A percentile compares a stretch with the other conserved stretches of the same genome.
Evolutionary conservation across 2,113 vertebrate species (phyloP).

Genomic region (Cephalopterus ornatus): DNA sequence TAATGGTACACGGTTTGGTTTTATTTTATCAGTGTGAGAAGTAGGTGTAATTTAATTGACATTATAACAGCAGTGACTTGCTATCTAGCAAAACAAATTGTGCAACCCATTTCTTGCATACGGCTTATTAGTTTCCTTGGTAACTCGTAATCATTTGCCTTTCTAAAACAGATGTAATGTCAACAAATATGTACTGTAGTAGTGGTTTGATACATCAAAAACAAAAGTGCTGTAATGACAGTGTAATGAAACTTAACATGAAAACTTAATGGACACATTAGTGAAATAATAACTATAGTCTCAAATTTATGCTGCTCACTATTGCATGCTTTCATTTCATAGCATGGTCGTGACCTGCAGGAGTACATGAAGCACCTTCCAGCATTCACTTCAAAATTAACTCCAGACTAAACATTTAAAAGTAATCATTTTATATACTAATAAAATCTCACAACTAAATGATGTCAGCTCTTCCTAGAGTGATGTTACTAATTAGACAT

Average conservation of each 20-base stretch:
- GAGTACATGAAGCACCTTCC: background rate
- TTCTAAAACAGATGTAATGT: slow-evolving; percentile 74
- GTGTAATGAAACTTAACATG: slow-evolving; percentile 69
- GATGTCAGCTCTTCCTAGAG: background rate
- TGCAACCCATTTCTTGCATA: slow-evolving; percentile 50
- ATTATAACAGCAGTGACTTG: slow-evolving; percentile 58
- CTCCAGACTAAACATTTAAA: background rate
- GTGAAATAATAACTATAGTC: slow-evolving; percentile 56
- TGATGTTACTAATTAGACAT: background rate
- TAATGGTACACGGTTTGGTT: slow-evolving; percentile 9
- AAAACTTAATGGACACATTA: slow-evolving; percentile 73
- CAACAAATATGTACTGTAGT: slow-evolving; percentile 69
- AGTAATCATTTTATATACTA: background rate
- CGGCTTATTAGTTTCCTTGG: slow-evolving; percentile 74
- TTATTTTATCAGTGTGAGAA: slow-evolving; percentile 20
- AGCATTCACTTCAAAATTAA: background rate
- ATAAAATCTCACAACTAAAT: background rate
- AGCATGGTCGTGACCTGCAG: background rate
- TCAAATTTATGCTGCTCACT: background rate
- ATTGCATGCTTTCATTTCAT: background rate
- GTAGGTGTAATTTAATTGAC: slow-evolving; percentile 62
- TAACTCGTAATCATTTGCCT: slow-evolving; percentile 73
- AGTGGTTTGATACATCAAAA: slow-evolving; percentile 67
- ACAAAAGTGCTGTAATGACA: slow-evolving; percentile 67
- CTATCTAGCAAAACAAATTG: slow-evolving; percentile 53